Conservation (phyloP, 64 coral and sea anemone genomes). For the Montipora efflorescens region DNA sequence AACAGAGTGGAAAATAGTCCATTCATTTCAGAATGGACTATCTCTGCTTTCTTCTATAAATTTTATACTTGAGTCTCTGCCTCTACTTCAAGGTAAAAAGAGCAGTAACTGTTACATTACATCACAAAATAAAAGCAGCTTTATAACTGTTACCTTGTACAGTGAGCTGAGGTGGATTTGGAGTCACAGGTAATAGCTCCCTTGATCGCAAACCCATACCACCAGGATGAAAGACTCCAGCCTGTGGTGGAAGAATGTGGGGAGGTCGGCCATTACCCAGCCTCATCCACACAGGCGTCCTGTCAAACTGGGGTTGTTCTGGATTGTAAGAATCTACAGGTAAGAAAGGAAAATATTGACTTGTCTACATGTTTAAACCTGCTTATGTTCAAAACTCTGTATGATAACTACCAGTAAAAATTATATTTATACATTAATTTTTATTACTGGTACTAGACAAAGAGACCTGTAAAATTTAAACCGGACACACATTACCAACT, state of each 20-base stretch:
- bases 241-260: slow-evolving; percentile 47
- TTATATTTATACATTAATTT: too few species aligned
- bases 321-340: slow-evolving; percentile 90
- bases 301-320: slow-evolving; percentile 97
- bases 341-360: neutral
- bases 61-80: too few species aligned
- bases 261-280: slow-evolving; percentile 71
- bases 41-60: too few species aligned
- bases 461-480: too few species aligned
- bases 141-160: slow-evolving; percentile 58
- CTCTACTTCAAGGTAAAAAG: too few species aligned
- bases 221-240: slow-evolving; percentile 58
- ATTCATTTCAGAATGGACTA: too few species aligned
- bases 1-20: too few species aligned
- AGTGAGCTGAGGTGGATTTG: slow-evolving; percentile 66
- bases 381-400: too few species aligned
- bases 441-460: too few species aligned
- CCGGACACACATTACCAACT: too few species aligned
- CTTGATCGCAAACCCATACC: slow-evolving; percentile 59
- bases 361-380: too few species aligned
- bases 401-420: too few species aligned
- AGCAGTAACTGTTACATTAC: neutral
- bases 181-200: slow-evolving; percentile 71
- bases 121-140: neutral
- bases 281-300: slow-evolving; percentile 90